Percentiles rank a stretch among this genome's conserved stretches.
phyloP scores from a whole-genome alignment of 2,113 vertebrate species.

The Meleagris gallopavo region DNA sequence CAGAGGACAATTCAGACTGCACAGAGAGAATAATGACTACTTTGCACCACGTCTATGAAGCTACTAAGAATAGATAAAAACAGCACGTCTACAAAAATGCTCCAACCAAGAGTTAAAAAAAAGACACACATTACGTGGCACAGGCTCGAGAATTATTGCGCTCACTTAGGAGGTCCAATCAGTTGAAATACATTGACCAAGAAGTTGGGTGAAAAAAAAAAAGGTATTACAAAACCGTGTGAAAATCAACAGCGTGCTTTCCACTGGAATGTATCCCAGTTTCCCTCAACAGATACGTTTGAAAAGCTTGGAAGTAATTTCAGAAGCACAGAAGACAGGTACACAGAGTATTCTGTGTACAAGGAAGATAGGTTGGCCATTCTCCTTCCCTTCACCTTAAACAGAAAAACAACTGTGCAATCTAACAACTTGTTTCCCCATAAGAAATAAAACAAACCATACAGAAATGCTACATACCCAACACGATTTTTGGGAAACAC shows the following conservation, averaged over 20 bases:
- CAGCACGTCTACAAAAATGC: neutral
- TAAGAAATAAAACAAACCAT: no score
- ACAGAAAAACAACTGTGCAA: neutral
- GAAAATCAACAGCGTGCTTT: neutral
- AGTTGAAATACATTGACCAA: neutral
- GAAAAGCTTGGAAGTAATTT: neutral
- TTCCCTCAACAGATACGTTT: neutral
- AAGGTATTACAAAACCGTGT: neutral
- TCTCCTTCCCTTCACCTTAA: neutral
- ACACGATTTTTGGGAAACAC: neutral
- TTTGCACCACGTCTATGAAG: neutral
- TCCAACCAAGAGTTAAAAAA: neutral
- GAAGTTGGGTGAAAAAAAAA: fast-evolving
- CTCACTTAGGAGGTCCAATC: neutral
- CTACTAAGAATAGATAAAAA: conserved; percentile 22
- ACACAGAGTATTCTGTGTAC: neutral
- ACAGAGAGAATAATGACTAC: conserved; percentile 36
- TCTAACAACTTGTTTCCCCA: neutral
- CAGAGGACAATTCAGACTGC: neutral
- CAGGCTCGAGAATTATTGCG: neutral
- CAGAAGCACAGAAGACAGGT: neutral
- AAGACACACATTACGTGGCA: neutral
- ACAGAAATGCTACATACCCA: neutral
- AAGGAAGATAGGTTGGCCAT: neutral
- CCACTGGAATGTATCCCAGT: neutral